Evolutionary conservation across 1,140 invertebrate species (phyloP), one percentile per base, ranked within the genome.

Genomic region (Bombus sylvicola): DNA sequence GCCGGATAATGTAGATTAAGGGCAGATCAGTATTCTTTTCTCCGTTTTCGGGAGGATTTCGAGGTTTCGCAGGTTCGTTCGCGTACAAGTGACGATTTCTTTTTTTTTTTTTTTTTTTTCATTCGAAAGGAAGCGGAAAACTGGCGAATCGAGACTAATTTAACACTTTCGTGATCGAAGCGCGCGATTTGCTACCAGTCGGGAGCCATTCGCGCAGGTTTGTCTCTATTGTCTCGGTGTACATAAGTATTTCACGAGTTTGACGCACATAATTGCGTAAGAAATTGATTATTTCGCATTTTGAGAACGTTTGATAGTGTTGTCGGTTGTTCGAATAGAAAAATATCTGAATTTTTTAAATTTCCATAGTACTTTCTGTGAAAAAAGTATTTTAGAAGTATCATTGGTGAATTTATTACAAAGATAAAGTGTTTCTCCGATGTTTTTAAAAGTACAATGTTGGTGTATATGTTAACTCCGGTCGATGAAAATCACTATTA

Each of bases 21-120:
- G 77, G 83, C 83, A 71, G 83, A 85, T 85, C 83, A 85, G 83
- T 85, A 85, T 85, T 85, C 83, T 80, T 43, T 72, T 72, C 83
- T 80, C 77, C 68, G 68, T 85, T 85, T 79, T 64, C 83, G 53
- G 77, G 78, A 57, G 68, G 68, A 64, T 78, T 34, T 34, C 31
- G 59, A 76, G 47, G 22, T 43, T 64, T 78, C 64, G 77, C 53
- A 77, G 75, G 37, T 47, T 79, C 76, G 62, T 79, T 79, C 62
- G 76, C 76, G 76, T 18, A 41, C 41, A 39, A 37, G 47, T 59
- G 59, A 78, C 62, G n/a, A 62, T 39, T 22, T 34, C 31, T 18
- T 22, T 18, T 34, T 59, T 25, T 34, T 12, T 34, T 37, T 3
- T 37, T 22, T 37, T 39, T 4, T 69, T 28, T 13, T 37, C 9